Conservation (phyloP, 2,888 invertebrate genomes). For the Metallyticus violacea region DNA sequence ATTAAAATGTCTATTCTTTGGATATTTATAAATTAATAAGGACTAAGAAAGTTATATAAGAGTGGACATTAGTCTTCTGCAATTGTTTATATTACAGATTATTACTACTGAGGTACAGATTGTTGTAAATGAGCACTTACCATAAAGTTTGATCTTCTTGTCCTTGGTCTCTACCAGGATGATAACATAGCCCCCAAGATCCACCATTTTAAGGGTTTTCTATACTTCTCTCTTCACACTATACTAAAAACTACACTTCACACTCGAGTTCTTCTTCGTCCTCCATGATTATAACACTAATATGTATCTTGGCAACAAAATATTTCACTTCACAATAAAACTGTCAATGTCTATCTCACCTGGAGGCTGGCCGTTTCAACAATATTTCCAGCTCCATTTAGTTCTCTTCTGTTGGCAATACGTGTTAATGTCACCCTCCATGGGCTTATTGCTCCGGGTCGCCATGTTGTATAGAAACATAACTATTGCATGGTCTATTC, state of each 20-base stretch:
- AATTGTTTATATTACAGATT: not conserved
- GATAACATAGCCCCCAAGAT: slow-evolving; percentile 92
- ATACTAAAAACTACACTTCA: not conserved
- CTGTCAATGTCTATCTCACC: not conserved
- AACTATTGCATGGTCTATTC: not conserved
- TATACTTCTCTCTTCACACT: not conserved
- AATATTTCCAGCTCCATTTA: not conserved
- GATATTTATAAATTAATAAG: too few species aligned
- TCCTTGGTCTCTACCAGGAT: slow-evolving; percentile 91
- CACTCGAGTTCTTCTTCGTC: not conserved
- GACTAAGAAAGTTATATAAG: too few species aligned
- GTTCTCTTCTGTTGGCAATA: not conserved
- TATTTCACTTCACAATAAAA: not conserved
- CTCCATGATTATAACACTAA: not conserved
- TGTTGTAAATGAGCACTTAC: slow-evolving; percentile 50
- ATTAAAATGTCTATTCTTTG: too few species aligned
- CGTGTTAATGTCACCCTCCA: not conserved
- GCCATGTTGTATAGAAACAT: not conserved
- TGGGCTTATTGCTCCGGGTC: not conserved
- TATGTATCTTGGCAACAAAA: not conserved
- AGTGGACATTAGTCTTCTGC: too few species aligned
- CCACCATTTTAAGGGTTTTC: slow-evolving; percentile 58
- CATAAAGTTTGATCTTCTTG: slow-evolving; percentile 90
- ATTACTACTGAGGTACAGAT: not conserved
- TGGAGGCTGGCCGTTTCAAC: not conserved